phyloP scores from a whole-genome alignment of 2,888 invertebrate species.

The Capitulum mitella region DNA sequence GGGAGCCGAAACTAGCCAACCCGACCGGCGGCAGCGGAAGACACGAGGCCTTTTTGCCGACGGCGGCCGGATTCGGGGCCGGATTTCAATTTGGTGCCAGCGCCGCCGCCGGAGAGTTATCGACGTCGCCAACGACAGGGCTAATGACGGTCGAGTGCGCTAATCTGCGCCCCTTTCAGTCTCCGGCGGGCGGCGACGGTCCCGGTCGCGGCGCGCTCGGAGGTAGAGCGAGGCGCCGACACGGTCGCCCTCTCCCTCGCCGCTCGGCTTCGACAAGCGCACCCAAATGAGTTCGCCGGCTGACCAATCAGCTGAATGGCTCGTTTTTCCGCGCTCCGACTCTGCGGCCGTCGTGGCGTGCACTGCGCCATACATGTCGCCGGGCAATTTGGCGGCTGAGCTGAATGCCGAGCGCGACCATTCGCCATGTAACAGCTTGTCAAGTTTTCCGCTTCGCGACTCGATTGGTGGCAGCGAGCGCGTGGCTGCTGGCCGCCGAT shows the following conservation, averaged over 20 bases:
- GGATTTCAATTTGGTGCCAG: background rate
- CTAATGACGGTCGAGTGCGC: background rate
- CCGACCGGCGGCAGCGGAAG: too few relatives aligned
- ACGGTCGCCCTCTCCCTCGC: background rate
- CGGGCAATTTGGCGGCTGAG: background rate
- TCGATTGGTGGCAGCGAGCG: background rate
- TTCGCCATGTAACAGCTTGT: background rate
- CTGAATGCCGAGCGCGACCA: background rate
- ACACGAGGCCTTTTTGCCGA: background rate
- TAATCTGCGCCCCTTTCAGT: conserved; percentile 10
- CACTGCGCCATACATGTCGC: background rate
- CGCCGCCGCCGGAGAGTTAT: background rate
- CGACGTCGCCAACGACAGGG: background rate
- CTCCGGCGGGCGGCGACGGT: background rate
- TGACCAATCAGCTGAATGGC: conserved; percentile 17
- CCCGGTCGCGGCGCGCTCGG: background rate
- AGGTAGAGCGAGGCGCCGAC: background rate
- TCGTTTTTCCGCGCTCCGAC: background rate
- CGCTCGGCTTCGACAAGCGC: background rate
- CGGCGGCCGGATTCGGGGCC: background rate
- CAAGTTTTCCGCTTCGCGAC: background rate
- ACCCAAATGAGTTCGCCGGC: background rate
- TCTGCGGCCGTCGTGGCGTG: background rate
- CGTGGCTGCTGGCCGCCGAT: background rate
- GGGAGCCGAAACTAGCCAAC: too few relatives aligned